Percentiles rank a stretch among this genome's conserved stretches.
phyloP scores from a whole-genome alignment of 2,888 invertebrate genomes.

The Oxyteleia sp. region DNA sequence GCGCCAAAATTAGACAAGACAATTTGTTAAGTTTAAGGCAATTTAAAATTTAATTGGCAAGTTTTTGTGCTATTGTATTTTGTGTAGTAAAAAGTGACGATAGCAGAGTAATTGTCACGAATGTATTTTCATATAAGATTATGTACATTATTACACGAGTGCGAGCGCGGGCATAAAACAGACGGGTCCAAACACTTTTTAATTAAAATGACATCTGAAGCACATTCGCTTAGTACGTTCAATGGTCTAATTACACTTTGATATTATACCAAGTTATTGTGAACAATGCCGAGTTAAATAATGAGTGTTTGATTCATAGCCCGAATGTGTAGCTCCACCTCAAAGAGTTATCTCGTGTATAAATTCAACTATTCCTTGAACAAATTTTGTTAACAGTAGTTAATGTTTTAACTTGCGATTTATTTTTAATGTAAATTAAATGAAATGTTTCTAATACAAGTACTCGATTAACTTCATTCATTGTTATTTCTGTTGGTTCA shows the following conservation, averaged over 20 bases:
- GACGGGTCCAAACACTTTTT: conserved; percentile 31
- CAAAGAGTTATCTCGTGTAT: conserved; percentile 37
- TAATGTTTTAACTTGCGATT: too few relatives aligned
- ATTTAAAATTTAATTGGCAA: too few relatives aligned
- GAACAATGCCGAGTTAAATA: conserved; percentile 56
- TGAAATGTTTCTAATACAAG: too few relatives aligned
- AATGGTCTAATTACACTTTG: conserved; percentile 64
- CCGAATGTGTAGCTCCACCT: conserved; percentile 15
- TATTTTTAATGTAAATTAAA: too few relatives aligned
- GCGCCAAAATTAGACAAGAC: too few relatives aligned
- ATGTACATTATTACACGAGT: not conserved
- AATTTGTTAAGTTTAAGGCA: too few relatives aligned
- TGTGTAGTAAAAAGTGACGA: too few relatives aligned
- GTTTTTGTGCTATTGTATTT: too few relatives aligned
- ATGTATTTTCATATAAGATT: conserved; percentile 1
- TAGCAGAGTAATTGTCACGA: not conserved
- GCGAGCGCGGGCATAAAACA: not conserved
- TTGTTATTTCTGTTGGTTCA: too few relatives aligned
- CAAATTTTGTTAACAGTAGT: conserved; percentile 20
- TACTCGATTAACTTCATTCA: too few relatives aligned
- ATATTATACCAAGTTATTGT: conserved; percentile 52
- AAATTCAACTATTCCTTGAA: conserved; percentile 35
- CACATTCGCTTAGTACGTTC: conserved; percentile 34
- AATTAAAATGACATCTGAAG: conserved; percentile 50
- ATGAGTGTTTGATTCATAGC: conserved; percentile 48